A percentile compares a stretch with the other conserved stretches of the same genome.
These are phyloP conservation scores for Heterocephalus glaber DNA, from an alignment of 2,113 vertebrate species.

Conservation along the genomic window DNA sequence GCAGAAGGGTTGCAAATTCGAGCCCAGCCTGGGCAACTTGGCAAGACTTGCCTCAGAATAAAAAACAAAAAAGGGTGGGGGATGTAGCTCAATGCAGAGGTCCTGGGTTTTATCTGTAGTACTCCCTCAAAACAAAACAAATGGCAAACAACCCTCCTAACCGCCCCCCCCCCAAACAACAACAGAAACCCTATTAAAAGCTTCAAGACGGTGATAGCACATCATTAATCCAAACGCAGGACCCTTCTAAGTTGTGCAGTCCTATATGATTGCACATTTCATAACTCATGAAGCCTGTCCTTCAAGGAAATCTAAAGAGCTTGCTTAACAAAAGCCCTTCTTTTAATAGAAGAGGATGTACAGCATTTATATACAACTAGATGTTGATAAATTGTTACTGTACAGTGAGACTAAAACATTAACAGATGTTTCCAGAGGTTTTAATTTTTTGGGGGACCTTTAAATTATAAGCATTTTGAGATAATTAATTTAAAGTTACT, in stretches of 20 bases:
- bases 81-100: background rate
- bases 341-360: background rate
- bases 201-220: background rate
- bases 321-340: background rate
- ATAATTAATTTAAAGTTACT: slow-evolving; percentile 31
- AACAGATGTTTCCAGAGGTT: background rate
- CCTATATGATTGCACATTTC: background rate
- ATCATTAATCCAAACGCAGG: background rate
- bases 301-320: background rate
- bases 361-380: background rate
- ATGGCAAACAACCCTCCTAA: background rate
- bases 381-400: background rate
- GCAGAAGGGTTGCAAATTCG: too few species aligned
- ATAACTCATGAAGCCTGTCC: background rate
- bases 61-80: too few species aligned
- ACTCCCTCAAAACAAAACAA: background rate
- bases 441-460: slow-evolving; percentile 28
- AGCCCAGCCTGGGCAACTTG: too few species aligned
- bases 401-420: background rate
- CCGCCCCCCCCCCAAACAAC: background rate
- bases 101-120: background rate
- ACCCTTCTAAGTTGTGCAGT: background rate
- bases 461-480: slow-evolving; percentile 6
- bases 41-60: too few species aligned
- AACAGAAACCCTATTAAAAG: background rate